Evolutionary conservation across 2,888 invertebrate genomes (phyloP), one percentile per base, ranked within the genome.

Genomic region (Cacoxenus indagator): DNA sequence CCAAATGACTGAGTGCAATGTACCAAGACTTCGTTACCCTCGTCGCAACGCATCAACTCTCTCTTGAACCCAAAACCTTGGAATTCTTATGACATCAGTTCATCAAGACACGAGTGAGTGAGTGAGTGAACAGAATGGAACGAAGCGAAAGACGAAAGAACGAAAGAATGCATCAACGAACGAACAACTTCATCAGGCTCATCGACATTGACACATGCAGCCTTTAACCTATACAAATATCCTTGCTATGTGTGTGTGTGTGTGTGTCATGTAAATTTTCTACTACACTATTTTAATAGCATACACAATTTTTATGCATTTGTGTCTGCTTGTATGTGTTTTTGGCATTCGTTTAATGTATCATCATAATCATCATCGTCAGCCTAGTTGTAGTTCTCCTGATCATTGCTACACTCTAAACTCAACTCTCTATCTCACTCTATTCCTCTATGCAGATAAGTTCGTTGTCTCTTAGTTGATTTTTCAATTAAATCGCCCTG

Each of bases 41-140:
- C 31, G 59, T 62, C 24, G 24, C 19, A 37, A 37, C 48, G 78
- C 73, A 81, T 77, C 68, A 74, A 37, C 68, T 57, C 26, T 57
- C n/a, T 57, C 54, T 54, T n/a, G n/a, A n/a, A 37, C 37, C 37
- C 37, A 37, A 8, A 2, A 37, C 14, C 14, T 37, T 59, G 65
- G 82, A 79, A 77, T 77, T 81, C 79, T 79, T 81, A 83, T 48
- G 69, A 71, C 79, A 82, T 73, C 77, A 78, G 78, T 82, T 76
- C 83, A 82, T 80, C 83, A 81, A 73, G 79, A 75, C 78, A 81
- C 83, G 78, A 81, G n/a, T n/a, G n/a, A n/a, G n/a, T n/a, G n/a
- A n/a, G n/a, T n/a, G n/a, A n/a, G n/a, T n/a, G n/a, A n/a, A n/a
- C n/a, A n/a, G n/a, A n/a, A n/a, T n/a, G n/a, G n/a, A n/a, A n/a